Evolutionary conservation across 2,797 vertebrate genomes (phyloP).

Genomic region (Artibeus jamaicensis): DNA sequence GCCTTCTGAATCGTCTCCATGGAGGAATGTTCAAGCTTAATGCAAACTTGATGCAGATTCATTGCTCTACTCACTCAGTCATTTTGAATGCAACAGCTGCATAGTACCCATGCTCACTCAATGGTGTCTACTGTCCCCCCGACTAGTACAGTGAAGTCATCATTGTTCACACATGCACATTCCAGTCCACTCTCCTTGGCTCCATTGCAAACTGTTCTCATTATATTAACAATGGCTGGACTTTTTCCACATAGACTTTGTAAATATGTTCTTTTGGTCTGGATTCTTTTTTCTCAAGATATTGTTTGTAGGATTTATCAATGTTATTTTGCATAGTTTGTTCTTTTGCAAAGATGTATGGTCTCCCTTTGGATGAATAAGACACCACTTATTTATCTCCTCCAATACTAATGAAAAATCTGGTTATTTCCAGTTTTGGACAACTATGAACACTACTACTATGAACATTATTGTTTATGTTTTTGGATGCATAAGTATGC

Average conservation of each 20-base stretch:
- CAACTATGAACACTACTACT: neutral
- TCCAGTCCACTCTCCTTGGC: neutral
- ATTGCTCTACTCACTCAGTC: neutral
- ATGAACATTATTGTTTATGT: neutral
- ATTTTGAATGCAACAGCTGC: neutral
- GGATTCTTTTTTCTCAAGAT: neutral
- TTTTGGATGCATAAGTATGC: neutral
- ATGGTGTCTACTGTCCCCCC: neutral
- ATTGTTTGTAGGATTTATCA: neutral
- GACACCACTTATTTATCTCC: neutral
- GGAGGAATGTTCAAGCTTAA: neutral
- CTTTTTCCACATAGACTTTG: neutral
- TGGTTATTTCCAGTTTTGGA: neutral
- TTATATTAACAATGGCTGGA: neutral
- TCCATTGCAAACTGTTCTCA: neutral
- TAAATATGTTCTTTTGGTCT: neutral
- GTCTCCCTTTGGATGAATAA: neutral
- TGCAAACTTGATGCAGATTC: neutral
- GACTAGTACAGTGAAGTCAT: neutral
- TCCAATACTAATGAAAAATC: neutral
- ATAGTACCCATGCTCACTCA: neutral
- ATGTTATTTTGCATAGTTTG: neutral
- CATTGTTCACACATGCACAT: neutral
- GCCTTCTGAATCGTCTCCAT: neutral
- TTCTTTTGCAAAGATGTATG: neutral